Percentiles rank a stretch among this genome's conserved stretches.
phyloP scores from a whole-genome alignment of 2,113 vertebrate genomes.

The Phalacrocorax carbo region DNA sequence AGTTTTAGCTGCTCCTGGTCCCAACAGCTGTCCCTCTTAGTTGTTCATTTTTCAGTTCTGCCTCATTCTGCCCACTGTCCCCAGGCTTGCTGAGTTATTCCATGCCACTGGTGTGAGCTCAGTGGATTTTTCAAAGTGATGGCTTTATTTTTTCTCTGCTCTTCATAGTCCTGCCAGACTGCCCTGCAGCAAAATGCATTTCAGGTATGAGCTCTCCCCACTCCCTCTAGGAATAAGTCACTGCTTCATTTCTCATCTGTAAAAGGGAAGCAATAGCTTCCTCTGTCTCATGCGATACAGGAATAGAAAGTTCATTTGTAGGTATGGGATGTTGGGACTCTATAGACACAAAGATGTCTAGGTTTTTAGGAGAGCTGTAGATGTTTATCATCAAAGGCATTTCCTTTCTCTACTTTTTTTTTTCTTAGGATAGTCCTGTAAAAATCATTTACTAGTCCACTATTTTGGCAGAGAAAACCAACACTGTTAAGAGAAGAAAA shows the following conservation, averaged over 20 bases:
- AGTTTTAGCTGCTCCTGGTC: not conserved
- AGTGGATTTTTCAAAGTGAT: constrained; percentile 13
- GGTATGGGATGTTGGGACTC: not conserved
- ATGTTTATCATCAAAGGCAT: not conserved
- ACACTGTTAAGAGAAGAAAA: not conserved
- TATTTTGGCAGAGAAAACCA: not conserved
- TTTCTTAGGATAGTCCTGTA: not conserved
- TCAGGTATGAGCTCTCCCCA: not conserved
- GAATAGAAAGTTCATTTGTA: constrained; percentile 2
- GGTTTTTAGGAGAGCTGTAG: not conserved
- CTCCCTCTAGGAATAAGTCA: constrained; percentile 21
- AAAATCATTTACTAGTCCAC: not conserved
- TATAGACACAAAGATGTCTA: not conserved
- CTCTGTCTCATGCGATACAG: not conserved
- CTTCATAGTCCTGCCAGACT: not conserved
- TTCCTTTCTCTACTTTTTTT: not conserved
- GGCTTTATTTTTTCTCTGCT: not conserved
- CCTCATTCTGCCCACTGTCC: not conserved
- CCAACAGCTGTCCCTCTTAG: not conserved
- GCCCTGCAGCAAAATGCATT: constrained; percentile 21
- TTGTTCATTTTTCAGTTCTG: not conserved
- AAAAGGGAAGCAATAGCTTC: not conserved
- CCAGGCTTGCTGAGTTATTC: not conserved
- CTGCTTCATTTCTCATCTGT: constrained; percentile 9
- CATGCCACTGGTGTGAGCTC: not conserved